Conservation (phyloP, 2,797 vertebrate genomes). For the Echiichthys vipera region DNA sequence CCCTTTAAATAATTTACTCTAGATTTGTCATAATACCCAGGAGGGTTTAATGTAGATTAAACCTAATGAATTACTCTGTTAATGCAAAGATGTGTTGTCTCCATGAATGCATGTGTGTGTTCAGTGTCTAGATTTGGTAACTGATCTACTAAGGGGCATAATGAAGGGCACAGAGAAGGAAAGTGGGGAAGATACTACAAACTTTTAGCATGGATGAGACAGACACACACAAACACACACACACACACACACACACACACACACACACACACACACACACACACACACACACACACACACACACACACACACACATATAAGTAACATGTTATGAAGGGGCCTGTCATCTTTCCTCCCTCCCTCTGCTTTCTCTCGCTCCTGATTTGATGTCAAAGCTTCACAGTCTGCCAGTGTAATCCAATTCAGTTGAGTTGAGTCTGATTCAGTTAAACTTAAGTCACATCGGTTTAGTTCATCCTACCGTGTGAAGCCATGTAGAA, state of each 20-base stretch:
- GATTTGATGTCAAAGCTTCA: constrained; percentile 30
- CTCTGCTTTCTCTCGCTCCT: not conserved
- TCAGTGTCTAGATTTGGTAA: not conserved
- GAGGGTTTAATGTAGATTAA: not conserved
- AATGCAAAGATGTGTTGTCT: not conserved
- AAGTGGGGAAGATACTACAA: not conserved
- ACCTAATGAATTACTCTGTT: not conserved
- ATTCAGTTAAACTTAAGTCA: constrained; percentile 33
- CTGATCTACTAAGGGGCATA: not conserved
- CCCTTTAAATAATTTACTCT: not conserved
- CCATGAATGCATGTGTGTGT: not conserved
- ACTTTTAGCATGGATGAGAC: constrained; percentile 8
- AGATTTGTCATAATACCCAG: not conserved
- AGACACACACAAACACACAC: not conserved
- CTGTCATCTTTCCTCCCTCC: not conserved
- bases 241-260: not conserved
- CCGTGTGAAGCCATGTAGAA: not conserved
- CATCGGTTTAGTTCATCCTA: constrained; percentile 23
- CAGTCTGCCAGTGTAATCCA: constrained; percentile 46
- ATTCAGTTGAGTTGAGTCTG: constrained; percentile 37
- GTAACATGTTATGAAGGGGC: constrained; percentile 34
- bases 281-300: not conserved
- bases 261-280: constrained; percentile 9
- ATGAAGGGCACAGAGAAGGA: not conserved
- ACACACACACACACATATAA: constrained; percentile 12